Evolutionary conservation across 2,797 vertebrate species (phyloP).

Genomic region (Poecilia picta): DNA sequence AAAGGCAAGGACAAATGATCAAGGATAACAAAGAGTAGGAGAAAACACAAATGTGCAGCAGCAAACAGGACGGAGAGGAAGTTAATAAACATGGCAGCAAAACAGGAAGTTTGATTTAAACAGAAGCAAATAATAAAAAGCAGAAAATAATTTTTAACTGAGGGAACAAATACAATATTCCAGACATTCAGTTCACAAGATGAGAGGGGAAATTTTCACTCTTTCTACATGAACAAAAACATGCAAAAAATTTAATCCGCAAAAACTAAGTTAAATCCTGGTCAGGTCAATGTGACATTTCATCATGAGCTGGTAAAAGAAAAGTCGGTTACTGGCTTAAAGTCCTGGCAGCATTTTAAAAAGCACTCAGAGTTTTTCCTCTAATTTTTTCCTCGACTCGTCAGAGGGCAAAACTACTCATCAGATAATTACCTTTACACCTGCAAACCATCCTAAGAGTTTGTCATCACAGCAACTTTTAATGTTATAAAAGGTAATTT

Average conservation of each 20-base stretch:
- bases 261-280: not conserved
- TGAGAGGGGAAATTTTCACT: too few species aligned
- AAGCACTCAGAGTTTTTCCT: not conserved
- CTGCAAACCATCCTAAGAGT: not conserved
- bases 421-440: not conserved
- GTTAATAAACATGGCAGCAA: slow-evolving; percentile 56
- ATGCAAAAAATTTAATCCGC: not conserved
- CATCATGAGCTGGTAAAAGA: not conserved
- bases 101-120: slow-evolving; percentile 24
- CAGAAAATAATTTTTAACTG: not conserved
- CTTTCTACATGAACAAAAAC: not conserved
- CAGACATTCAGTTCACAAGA: not conserved
- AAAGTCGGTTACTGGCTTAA: not conserved
- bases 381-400: not conserved
- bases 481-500: not conserved
- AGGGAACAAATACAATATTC: not conserved
- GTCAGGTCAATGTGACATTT: not conserved
- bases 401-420: not conserved
- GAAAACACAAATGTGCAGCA: slow-evolving; percentile 75
- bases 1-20: slow-evolving; percentile 90
- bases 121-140: slow-evolving; percentile 3
- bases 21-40: slow-evolving; percentile 85
- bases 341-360: not conserved
- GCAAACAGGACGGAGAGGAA: slow-evolving; percentile 35
- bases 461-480: not conserved